Conservation (phyloP, 2,888 invertebrate genomes). For the Lepidochrysops patricia region DNA sequence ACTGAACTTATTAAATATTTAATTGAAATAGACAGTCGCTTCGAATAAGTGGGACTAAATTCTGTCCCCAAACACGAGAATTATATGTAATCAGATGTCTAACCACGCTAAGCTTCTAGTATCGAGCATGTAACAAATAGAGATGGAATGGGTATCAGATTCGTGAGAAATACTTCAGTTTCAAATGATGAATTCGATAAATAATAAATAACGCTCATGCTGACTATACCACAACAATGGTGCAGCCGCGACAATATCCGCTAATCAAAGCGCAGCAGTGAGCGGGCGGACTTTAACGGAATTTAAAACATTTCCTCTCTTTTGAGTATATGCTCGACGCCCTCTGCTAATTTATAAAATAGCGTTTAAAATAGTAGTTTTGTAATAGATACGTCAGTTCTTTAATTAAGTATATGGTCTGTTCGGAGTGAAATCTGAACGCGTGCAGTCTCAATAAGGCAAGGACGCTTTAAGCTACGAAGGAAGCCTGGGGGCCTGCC, state of each 20-base stretch:
- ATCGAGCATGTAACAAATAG: no score
- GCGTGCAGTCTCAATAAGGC: conserved; percentile 51
- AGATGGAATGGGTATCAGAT: no score
- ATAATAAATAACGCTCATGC: neutral
- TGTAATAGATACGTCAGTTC: neutral
- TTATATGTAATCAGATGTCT: no score
- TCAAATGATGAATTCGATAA: no score
- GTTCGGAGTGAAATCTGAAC: conserved; percentile 13
- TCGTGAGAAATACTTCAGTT: no score
- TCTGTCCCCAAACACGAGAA: neutral
- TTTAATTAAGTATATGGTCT: neutral
- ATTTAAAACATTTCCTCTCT: no score
- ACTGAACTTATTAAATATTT: neutral
- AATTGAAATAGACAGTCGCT: neutral
- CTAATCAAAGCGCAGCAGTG: no score
- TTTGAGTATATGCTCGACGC: neutral
- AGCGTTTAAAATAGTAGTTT: neutral
- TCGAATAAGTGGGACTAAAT: neutral
- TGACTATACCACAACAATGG: no score
- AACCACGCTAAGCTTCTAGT: no score
- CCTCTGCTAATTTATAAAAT: neutral
- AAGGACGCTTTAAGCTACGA: conserved; percentile 38
- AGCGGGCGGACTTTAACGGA: no score
- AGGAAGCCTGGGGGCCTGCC: conserved; percentile 53
- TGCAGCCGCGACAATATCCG: no score